Conservation (phyloP, 2,797 vertebrate species). For the Melanotaenia pygmaea region DNA sequence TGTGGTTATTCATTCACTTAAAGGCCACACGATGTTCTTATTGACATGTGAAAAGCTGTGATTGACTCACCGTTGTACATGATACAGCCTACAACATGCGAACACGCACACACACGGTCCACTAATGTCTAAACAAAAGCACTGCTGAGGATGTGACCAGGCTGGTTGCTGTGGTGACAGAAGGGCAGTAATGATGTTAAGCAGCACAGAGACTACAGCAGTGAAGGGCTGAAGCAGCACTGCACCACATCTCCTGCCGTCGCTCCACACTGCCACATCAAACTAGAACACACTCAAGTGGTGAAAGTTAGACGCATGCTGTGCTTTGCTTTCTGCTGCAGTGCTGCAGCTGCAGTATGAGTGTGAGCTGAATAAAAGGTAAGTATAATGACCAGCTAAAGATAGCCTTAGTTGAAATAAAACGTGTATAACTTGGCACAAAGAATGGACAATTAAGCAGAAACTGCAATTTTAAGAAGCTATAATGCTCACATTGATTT, state of each 20-base stretch:
- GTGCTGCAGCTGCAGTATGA: slow-evolving; percentile 27
- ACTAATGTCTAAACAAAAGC: slow-evolving; percentile 63
- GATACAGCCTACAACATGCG: slow-evolving; percentile 28
- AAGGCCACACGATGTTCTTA: slow-evolving; percentile 47
- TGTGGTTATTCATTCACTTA: slow-evolving; percentile 66
- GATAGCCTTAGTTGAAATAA: background rate
- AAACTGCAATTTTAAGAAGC: background rate
- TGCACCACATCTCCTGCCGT: slow-evolving; percentile 53
- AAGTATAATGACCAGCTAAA: background rate
- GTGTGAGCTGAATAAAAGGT: slow-evolving; percentile 1
- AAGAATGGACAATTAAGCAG: background rate
- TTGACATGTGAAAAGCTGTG: slow-evolving; percentile 42
- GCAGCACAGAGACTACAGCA: slow-evolving; percentile 61
- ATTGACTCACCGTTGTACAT: slow-evolving; percentile 40
- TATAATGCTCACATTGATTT: too few species aligned
- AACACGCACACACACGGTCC: slow-evolving; percentile 27
- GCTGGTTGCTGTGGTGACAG: slow-evolving; percentile 77
- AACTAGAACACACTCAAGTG: slow-evolving; percentile 11
- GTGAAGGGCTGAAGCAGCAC: slow-evolving; percentile 63
- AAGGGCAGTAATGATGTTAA: slow-evolving; percentile 73
- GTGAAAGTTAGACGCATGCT: slow-evolving; percentile 37
- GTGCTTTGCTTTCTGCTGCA: slow-evolving; percentile 20
- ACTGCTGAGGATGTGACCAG: slow-evolving; percentile 60
- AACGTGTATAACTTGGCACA: background rate
- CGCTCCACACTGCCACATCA: slow-evolving; percentile 25